Evolutionary conservation across 2,113 vertebrate species (phyloP).

Genomic region (Sylvilagus bachmani): DNA sequence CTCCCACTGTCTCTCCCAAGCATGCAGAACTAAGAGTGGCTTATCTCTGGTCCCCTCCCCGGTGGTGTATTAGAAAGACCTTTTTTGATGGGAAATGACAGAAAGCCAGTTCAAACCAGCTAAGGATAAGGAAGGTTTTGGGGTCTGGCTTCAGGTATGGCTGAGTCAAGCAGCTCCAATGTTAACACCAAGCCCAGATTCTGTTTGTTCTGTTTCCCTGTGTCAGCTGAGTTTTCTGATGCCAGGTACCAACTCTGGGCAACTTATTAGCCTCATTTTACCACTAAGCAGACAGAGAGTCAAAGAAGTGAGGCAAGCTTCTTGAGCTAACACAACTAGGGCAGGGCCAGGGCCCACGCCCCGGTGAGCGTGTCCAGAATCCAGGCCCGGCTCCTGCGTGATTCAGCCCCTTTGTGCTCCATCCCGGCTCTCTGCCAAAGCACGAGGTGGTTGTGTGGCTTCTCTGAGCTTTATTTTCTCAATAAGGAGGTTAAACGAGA

Average conservation of each 20-base stretch:
- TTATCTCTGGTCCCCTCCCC: background rate
- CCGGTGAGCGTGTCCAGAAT: background rate
- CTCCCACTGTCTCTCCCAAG: accelerated
- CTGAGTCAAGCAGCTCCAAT: background rate
- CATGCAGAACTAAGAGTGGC: background rate
- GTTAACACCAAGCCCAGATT: background rate
- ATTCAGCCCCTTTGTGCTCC: background rate
- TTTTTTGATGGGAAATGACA: background rate
- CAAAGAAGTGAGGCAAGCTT: background rate
- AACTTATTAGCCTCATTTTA: background rate
- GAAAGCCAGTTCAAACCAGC: background rate
- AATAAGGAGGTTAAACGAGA: background rate
- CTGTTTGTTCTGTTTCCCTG: background rate
- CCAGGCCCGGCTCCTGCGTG: background rate
- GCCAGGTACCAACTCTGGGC: background rate
- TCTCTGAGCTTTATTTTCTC: slow-evolving; percentile 2
- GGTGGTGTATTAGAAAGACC: background rate
- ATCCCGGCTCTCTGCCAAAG: background rate
- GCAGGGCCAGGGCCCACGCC: background rate
- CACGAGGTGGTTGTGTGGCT: background rate
- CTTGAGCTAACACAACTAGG: background rate
- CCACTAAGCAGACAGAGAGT: background rate
- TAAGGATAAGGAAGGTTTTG: background rate
- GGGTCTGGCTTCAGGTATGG: background rate
- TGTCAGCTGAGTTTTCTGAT: background rate